Base-by-base conservation (phyloP, 92 coral and sea anemone species). In the Parazoanthus darwini region DNA sequence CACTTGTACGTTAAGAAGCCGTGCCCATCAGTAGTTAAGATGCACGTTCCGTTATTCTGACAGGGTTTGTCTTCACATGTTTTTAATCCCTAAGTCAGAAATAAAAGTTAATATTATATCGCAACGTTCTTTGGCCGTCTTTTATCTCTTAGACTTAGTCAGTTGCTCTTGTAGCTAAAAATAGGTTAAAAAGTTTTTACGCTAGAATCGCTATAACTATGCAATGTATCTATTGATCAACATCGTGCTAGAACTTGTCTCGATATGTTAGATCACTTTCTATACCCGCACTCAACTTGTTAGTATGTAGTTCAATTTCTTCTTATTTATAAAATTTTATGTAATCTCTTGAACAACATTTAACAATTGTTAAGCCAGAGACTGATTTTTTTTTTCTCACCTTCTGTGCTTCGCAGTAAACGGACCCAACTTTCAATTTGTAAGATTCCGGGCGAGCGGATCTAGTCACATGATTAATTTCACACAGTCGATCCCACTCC, bases 341-440 rank as follows among this genome's bases (percentile, higher is more conserved):
- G 42, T 39, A 46, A 46, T 46, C 5, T 46, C 50, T 46, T 46
- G 50, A 23, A n/a, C 29, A 23, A n/a, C 25, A 23, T 68, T 68
- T 8, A 29, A 68, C 13, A 1, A 2, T 5, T 70, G 10, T 42
- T 22, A 0, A 78, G 23, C 33, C 6, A 18, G 9, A 23, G 5
- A 76, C 6, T 11, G 26, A 36, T 1, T 3, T 56, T 74, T 56
- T 74, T 38, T 14, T 38, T 77, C 26, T 77, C 23, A 79, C 82
- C 82, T 51, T 79, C 82, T 23, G 8, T 23, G 54, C 20, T 79
- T 79, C 82, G 43, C 82, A 79, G 82, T 79, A 79, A 79, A 50
- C 22, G 6, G 82, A 79, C 10, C 39, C 66, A 13, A 29, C 5
- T 43, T 5, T 3, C 82, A 26, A 50, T 79, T 22, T 79, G 82